A percentile compares a stretch with the other conserved stretches of the same genome.
These are phyloP conservation scores for Drosophila fulvimacula DNA, from an alignment of 2,888 invertebrate species.

Conservation along the genomic window DNA sequence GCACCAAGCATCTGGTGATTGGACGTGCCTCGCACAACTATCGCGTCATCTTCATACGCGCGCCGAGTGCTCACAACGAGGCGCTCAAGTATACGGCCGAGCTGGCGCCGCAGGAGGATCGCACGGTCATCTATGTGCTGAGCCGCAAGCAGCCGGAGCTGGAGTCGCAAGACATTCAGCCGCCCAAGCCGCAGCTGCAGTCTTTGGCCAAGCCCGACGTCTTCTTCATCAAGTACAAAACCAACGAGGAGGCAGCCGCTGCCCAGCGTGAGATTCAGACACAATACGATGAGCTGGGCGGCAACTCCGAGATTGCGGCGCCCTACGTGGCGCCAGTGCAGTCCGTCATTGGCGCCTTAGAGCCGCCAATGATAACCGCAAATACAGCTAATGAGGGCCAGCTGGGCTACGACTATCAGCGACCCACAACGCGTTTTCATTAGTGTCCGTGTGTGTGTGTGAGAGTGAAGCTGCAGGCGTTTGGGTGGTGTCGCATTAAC, in stretches of 20 bases:
- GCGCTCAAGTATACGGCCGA: constrained; percentile 78
- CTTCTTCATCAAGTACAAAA: constrained; percentile 84
- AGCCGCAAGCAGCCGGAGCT: constrained; percentile 81
- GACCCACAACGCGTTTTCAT: constrained; percentile 34
- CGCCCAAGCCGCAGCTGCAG: constrained; percentile 73
- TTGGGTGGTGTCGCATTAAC: constrained; percentile 41
- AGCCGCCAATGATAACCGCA: constrained; percentile 13
- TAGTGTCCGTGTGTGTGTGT: constrained; percentile 1
- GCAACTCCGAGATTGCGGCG: constrained; percentile 79
- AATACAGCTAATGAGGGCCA: neutral
- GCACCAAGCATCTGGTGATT: constrained; percentile 76
- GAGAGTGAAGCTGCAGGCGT: neutral
- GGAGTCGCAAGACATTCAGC: constrained; percentile 76
- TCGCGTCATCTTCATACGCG: constrained; percentile 84
- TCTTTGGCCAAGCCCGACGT: constrained; percentile 79
- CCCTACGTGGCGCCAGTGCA: constrained; percentile 79
- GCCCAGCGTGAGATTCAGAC: constrained; percentile 83
- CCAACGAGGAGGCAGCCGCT: constrained; percentile 82
- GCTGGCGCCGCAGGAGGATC: constrained; percentile 83
- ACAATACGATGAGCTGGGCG: constrained; percentile 83
- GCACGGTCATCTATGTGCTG: constrained; percentile 84
- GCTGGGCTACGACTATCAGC: constrained; percentile 78
- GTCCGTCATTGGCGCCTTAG: constrained; percentile 80
- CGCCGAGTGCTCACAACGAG: constrained; percentile 70
- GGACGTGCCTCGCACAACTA: constrained; percentile 83